These are phyloP conservation scores for Drosophila lacertosa DNA, from an alignment of 1,140 invertebrate genomes.

Conservation along the genomic window DNA sequence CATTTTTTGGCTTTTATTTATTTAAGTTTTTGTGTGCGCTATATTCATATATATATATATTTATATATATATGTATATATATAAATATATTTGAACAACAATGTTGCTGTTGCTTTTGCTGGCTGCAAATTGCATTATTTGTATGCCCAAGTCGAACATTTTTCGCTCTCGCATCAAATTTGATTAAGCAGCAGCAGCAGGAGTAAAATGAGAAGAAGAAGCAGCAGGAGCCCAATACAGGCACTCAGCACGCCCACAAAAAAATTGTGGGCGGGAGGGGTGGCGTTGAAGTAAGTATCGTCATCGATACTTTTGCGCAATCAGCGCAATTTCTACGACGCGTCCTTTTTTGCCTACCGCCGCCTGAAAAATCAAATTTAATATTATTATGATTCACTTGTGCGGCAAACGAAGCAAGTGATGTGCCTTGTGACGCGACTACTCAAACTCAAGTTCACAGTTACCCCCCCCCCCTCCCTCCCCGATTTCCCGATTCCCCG, in stretches of 20 bases:
- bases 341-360: constrained; percentile 52
- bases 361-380: constrained; percentile 78
- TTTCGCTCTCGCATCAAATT: constrained; percentile 51
- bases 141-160: constrained; percentile 45
- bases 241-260: constrained; percentile 38
- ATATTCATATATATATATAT: constrained; percentile 16
- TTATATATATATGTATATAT: neutral
- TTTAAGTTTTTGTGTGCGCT: constrained; percentile 55
- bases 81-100: constrained; percentile 44
- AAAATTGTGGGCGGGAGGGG: neutral
- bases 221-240: constrained; percentile 6
- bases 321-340: constrained; percentile 75
- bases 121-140: constrained; percentile 75
- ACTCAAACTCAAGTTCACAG: no score
- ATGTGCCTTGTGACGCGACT: constrained; percentile 43
- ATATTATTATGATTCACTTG: constrained; percentile 83
- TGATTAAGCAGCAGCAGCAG: constrained; percentile 53
- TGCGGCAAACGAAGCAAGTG: constrained; percentile 74
- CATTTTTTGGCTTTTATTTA: constrained; percentile 45
- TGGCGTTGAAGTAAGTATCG: constrained; percentile 60
- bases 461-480: no score
- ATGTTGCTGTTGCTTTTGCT: constrained; percentile 56
- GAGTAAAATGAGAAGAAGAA: neutral
- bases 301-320: constrained; percentile 82
- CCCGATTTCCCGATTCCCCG: no score